A percentile compares a stretch with the other conserved stretches of the same genome.
Evolutionary conservation across 1,140 invertebrate genomes (phyloP).

Genomic region (Drosophila nikananu): DNA sequence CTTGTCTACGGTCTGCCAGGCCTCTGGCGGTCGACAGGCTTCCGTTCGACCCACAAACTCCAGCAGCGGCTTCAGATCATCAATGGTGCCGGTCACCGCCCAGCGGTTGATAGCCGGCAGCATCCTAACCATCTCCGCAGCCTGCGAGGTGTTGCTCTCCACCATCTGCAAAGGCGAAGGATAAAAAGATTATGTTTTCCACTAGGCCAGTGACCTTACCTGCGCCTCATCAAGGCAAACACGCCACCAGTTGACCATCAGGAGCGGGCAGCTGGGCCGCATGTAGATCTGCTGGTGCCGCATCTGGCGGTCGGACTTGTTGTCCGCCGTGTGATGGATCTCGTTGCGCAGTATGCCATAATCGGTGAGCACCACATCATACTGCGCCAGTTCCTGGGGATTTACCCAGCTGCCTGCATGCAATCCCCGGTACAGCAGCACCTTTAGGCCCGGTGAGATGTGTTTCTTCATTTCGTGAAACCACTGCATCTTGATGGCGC

Average conservation of each 20-base stretch:
- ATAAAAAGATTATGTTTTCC: too few relatives aligned
- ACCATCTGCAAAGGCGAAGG: constrained; percentile 87
- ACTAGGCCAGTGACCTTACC: neutral
- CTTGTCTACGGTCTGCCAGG: constrained; percentile 88
- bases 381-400: constrained; percentile 88
- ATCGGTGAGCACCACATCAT: constrained; percentile 92
- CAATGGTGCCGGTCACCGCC: constrained; percentile 91
- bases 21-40: constrained; percentile 47
- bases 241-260: constrained; percentile 91
- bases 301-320: constrained; percentile 54
- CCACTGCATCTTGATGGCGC: constrained; percentile 90
- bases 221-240: constrained; percentile 94
- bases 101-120: constrained; percentile 90
- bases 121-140: constrained; percentile 86
- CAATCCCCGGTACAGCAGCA: constrained; percentile 88
- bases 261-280: constrained; percentile 87
- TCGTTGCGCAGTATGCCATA: constrained; percentile 89
- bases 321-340: constrained; percentile 86
- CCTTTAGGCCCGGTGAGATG: constrained; percentile 83
- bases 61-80: constrained; percentile 90
- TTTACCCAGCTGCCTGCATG: constrained; percentile 88
- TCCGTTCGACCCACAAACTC: constrained; percentile 87
- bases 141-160: constrained; percentile 86
- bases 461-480: constrained; percentile 90
- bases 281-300: constrained; percentile 64